Evolutionary conservation across 2,797 vertebrate genomes (phyloP).

Genomic region (Eurystomus glaucurus): DNA sequence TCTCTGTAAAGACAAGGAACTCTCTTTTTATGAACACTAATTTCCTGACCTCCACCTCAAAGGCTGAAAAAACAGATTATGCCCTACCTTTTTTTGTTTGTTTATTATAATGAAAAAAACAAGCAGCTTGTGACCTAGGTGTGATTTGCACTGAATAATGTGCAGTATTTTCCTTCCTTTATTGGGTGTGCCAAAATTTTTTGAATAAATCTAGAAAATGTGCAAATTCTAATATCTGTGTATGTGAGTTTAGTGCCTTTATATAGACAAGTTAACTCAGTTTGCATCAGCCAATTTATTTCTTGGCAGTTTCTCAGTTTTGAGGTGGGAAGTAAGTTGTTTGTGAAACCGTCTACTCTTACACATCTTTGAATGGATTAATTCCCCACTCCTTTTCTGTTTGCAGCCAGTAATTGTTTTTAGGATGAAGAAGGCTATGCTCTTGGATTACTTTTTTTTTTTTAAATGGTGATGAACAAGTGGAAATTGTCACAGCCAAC

Average conservation of each 20-base stretch:
- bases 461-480: not conserved
- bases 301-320: constrained; percentile 57
- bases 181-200: not conserved
- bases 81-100: not conserved
- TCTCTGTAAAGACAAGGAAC: not conserved
- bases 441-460: not conserved
- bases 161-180: constrained; percentile 25
- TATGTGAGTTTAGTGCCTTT: constrained; percentile 29
- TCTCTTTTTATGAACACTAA: not conserved
- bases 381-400: constrained; percentile 46
- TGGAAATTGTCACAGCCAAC: constrained; percentile 9
- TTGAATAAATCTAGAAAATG: constrained; percentile 53
- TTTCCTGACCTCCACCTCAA: not conserved
- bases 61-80: constrained; percentile 2
- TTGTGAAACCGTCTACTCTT: constrained; percentile 35
- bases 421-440: not conserved
- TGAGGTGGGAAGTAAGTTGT: constrained; percentile 27
- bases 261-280: constrained; percentile 40
- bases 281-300: constrained; percentile 39
- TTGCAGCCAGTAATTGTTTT: constrained; percentile 27
- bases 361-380: constrained; percentile 35
- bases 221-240: constrained; percentile 15
- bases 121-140: not conserved
- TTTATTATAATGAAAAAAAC: not conserved
- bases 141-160: constrained; percentile 26